Base-by-base conservation (phyloP, 1,140 invertebrate species). In the Magallana gigas region DNA sequence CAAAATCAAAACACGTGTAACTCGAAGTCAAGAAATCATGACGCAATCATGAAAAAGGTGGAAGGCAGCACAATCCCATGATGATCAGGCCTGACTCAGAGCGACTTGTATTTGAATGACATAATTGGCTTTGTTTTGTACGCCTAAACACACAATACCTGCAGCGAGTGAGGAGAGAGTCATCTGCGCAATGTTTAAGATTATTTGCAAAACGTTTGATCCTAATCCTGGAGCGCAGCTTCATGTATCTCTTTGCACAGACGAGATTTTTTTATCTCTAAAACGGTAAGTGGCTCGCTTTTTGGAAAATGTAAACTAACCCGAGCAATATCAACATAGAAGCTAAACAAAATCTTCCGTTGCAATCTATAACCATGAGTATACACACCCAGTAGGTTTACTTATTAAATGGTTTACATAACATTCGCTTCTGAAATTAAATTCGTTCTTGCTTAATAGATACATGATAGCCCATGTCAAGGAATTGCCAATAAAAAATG, bases 161-260 rank as follows among this genome's bases (percentile, higher is more conserved):
- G 23, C 23, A 23, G 60, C 14, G n/a, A 62, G 60, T n/a, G 8
- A 36, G 12, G 68, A 29, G 68, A 29, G 29, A 8, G 23, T 29
- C 23, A 29, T 76, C 23, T 76, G 68, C 68, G 23, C 68, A 48
- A 29, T 29, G 68, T 76, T 76, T 76, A 29, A 76, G 18, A 76
- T 76, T 76, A 76, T 29, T 76, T 76, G 18, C 68, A 29, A 76
- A 76, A 76, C 68, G 68, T 76, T 76, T 76, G 68, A 76, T 76
- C 23, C 3, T 76, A 18, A 76, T 76, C 68, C 12, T 36, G 12
- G 8, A 76, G 12, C 68, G 11, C 68, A 76, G 68, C 23, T 8
- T 12, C 23, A 29, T 76, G 18, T 76, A 76, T 76, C 68, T 14
- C 60, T 62, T 62, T n/a, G 5, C 60, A 14, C 60, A 62, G 60